Evolutionary conservation across 2,113 vertebrate genomes (phyloP).

Genomic region (Dascyllus trimaculatus): DNA sequence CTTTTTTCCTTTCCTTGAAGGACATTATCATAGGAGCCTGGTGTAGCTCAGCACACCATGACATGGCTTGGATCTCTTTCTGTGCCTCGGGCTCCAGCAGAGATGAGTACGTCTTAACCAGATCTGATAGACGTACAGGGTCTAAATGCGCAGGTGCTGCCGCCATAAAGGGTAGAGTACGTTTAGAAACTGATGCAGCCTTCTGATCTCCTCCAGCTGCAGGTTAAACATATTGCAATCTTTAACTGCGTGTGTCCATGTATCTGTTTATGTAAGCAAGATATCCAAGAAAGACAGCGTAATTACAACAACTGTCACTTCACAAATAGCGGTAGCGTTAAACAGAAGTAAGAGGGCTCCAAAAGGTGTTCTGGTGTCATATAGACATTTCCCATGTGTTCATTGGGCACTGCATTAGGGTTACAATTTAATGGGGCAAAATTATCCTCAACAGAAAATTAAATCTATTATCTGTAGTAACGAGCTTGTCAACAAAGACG

Average conservation of each 20-base stretch:
- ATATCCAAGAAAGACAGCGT: background rate
- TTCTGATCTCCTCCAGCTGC: slow-evolving; percentile 44
- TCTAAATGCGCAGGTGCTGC: slow-evolving; percentile 31
- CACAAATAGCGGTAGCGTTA: background rate
- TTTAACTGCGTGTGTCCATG: background rate
- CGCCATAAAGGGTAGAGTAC: slow-evolving; percentile 28
- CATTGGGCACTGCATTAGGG: slow-evolving; percentile 2
- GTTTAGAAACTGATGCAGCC: slow-evolving; percentile 5
- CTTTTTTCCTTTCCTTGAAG: slow-evolving; percentile 47
- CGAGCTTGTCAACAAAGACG: slow-evolving; percentile 4
- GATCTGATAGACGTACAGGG: slow-evolving; percentile 44
- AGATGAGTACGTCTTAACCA: slow-evolving; percentile 57
- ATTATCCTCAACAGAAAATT: background rate
- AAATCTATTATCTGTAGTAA: slow-evolving; percentile 1
- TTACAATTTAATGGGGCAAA: background rate
- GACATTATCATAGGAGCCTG: slow-evolving; percentile 52
- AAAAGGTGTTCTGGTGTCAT: slow-evolving; percentile 1
- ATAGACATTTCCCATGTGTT: background rate
- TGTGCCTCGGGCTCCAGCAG: slow-evolving; percentile 52
- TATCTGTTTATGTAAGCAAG: background rate
- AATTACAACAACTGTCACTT: background rate
- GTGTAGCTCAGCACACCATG: slow-evolving; percentile 34
- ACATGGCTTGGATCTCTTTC: slow-evolving; percentile 47
- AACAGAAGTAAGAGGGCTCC: slow-evolving; percentile 16
- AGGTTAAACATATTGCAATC: slow-evolving; percentile 21